phyloP scores from a whole-genome alignment of 2,797 vertebrate species.

The Mormyrus hasselquistii region DNA sequence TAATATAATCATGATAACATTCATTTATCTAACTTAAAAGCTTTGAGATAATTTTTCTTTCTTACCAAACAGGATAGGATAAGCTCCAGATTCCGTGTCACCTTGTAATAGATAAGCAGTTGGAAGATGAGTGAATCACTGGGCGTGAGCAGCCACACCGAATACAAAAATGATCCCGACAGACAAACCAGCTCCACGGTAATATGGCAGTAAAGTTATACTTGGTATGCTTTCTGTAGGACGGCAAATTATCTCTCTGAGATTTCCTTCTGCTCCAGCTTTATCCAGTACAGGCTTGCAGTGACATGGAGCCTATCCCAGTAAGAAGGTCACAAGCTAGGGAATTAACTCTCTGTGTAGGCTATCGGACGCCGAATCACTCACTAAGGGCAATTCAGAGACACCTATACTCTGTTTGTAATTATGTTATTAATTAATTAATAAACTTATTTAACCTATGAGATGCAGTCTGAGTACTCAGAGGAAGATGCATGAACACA shows the following conservation, averaged over 20 bases:
- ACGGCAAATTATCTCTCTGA: neutral
- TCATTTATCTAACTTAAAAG: neutral
- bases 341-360: neutral
- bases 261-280: neutral
- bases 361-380: neutral
- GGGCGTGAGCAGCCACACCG: neutral
- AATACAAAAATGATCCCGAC: neutral
- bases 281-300: neutral
- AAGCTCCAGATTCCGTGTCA: neutral
- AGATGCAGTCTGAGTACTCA: neutral
- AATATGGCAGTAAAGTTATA: neutral
- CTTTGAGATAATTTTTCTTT: neutral
- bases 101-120: neutral
- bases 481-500: neutral
- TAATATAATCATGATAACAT: neutral
- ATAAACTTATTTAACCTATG: neutral
- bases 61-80: neutral
- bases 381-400: neutral
- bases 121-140: neutral
- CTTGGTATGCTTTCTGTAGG: neutral
- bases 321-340: neutral
- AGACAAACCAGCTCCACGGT: neutral
- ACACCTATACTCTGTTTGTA: neutral
- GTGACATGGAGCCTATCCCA: neutral
- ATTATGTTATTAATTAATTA: neutral